Base-by-base conservation (phyloP, 2,797 vertebrate genomes). In the Sebastes taczanowskii region DNA sequence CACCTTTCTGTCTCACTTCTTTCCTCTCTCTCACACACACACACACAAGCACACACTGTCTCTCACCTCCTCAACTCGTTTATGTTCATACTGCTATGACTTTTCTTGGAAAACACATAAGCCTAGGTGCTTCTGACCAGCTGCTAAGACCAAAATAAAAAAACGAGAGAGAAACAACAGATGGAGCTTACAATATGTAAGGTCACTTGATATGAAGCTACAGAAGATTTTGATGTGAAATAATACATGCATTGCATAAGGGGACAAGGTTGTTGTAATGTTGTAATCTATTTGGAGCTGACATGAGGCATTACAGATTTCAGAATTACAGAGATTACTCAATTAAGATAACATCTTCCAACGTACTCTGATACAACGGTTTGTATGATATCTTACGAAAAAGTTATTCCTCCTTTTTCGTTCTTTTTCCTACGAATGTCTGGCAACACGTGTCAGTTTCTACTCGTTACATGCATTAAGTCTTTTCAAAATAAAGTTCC, bases 51-150 rank as follows among this genome's bases (percentile, higher is more conserved):
- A 49, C 46, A 20, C 52, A 11, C 56, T 0, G 52, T 73, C 59
- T 83, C 53, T 72, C 77, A 71, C 74, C 73, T 63, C 61, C 14
- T 80, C 58, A 64, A 25, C 69, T 71, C 23, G 29, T 83, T 61
- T 60, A 42, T 67, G 34, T 42, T 58, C 23, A 42, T 65, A 55
- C 58, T 1, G 5, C 32, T 63, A 8, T 62, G 35, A 63, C 60
- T 76, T 77, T 80, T 82, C n/a, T 72, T 67, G 46, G 74, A 71
- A 77, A 77, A 63, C 68, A 74, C 73, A 80, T 73, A 74, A 74
- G 55, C 46, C 27, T 59, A n/a, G 0, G 25, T 64, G 11, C 8
- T 56, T 79, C 22, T 77, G 62, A 77, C 14, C 69, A 77, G 80
- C 6, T 13, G 32, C 76, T n/a, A 76, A 60, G 23, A 77, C 42